A percentile compares a stretch with the other conserved stretches of the same genome.
Conservation (phyloP, 2,113 vertebrate genomes). For the Hyaena hyaena region DNA sequence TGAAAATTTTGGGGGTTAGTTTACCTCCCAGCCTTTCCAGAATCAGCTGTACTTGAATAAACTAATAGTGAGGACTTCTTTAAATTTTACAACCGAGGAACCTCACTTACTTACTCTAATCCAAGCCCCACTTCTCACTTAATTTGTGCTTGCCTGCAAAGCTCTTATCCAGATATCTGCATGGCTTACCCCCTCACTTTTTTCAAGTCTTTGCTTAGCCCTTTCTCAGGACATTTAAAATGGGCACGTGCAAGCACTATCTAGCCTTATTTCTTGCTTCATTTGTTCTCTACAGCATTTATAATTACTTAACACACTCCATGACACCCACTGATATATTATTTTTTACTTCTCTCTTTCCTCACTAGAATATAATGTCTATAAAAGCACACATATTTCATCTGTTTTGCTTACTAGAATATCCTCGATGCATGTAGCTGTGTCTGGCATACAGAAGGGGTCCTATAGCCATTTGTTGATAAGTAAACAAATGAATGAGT, state of each 20-base stretch:
- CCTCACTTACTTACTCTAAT: not conserved
- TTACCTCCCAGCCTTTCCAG: not conserved
- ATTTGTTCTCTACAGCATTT: not conserved
- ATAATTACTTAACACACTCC: not conserved
- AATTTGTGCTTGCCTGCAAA: not conserved
- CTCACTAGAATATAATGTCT: not conserved
- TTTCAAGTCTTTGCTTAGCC: not conserved
- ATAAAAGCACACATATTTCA: not conserved
- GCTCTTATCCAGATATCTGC: not conserved
- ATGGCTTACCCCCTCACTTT: not conserved
- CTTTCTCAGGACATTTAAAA: not conserved
- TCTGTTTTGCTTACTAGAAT: not conserved
- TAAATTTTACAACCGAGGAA: not conserved
- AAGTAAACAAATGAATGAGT: not conserved
- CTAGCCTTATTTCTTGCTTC: not conserved
- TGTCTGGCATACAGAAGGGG: not conserved
- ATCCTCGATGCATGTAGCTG: not conserved
- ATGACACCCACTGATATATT: not conserved
- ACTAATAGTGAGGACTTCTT: not conserved
- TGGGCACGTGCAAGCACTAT: not conserved
- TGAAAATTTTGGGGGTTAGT: not conserved
- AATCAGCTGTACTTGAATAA: not conserved
- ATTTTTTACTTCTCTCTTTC: not conserved
- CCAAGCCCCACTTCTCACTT: not conserved
- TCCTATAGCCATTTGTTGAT: not conserved